Base-by-base conservation (phyloP, 2,113 vertebrate species). In the Mesembrinibis cayennensis region DNA sequence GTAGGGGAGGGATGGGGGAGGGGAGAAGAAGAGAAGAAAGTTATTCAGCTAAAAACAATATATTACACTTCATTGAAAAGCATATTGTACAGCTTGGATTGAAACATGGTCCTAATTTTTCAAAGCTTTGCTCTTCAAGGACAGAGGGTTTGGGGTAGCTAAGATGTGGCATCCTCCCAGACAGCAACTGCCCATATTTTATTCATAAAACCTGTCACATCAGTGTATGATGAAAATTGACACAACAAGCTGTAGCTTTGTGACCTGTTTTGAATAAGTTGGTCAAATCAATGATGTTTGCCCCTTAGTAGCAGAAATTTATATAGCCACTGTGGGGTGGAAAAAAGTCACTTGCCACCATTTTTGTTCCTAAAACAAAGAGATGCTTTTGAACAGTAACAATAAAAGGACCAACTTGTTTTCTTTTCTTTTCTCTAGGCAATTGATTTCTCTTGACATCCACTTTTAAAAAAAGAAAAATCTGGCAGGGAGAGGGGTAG, bases 101-200 rank as follows among this genome's bases (percentile, higher is more conserved):
- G 91, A 97, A 98, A 97, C 92, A 69, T 96, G 97, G 97, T 98
- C 96, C 89, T 97, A 95, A 98, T 98, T 98, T 98, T 97, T 97
- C 92, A 94, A 97, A 97, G 97, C 97, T 97, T 97, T 98, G 93
- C 95, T 97, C 94, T 97, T 97, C 91, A 97, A 97, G 97, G 97
- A 96, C 86, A 87, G 97, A 89, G 62, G 62, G 82, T 77, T 96
- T 95, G 73, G 93, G 83, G 91, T 87, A 96, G 96, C 96, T 98
- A 94, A 97, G 97, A 98, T 94, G 98, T 95, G 96, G 95, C 94
- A 84, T 96, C 82, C 78, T 97, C 94, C 77, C 93, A 97, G 94
- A 89, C 84, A 98, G 95, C 76, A 91, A 95, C 91, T 84, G 79
- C 65, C 93, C 96, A 94, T 97, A 93, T 97, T 97, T 97, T 97